Percentiles rank a stretch among this genome's conserved stretches.
Conservation (phyloP, 2,797 vertebrate genomes). For the Onychomys arenicola region DNA sequence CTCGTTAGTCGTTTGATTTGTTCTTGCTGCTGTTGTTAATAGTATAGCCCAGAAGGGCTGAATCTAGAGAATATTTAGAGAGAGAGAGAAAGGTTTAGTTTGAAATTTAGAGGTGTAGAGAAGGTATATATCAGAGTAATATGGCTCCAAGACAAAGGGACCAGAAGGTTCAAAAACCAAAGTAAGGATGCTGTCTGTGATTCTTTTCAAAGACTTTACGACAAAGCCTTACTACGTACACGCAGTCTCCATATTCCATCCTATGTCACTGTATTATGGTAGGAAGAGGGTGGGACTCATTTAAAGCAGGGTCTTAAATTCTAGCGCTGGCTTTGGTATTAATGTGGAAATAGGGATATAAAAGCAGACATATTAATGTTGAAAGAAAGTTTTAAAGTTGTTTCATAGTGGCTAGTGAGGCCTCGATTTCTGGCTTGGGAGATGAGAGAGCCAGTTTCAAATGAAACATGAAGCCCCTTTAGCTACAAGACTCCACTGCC, state of each 20-base stretch:
- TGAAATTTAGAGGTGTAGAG: neutral
- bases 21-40: neutral
- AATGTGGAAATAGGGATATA: constrained; percentile 11
- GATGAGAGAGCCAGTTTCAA: neutral
- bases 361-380: constrained; percentile 55
- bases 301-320: constrained; percentile 2
- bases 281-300: neutral
- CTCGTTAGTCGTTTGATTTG: neutral
- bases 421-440: constrained; percentile 30
- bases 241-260: neutral
- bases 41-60: neutral
- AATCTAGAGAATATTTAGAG: neutral
- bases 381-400: constrained; percentile 59
- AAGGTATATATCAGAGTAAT: neutral
- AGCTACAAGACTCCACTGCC: neutral
- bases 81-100: neutral
- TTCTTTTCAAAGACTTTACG: neutral
- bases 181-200: neutral
- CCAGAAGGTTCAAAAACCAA: constrained; percentile 16
- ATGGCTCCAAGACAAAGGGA: neutral
- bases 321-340: constrained; percentile 36
- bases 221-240: neutral
- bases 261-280: neutral
- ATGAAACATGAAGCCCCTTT: constrained; percentile 20
- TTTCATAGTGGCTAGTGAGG: constrained; percentile 28